phyloP scores from a whole-genome alignment of 2,113 vertebrate species.

The Engystomops pustulosus region DNA sequence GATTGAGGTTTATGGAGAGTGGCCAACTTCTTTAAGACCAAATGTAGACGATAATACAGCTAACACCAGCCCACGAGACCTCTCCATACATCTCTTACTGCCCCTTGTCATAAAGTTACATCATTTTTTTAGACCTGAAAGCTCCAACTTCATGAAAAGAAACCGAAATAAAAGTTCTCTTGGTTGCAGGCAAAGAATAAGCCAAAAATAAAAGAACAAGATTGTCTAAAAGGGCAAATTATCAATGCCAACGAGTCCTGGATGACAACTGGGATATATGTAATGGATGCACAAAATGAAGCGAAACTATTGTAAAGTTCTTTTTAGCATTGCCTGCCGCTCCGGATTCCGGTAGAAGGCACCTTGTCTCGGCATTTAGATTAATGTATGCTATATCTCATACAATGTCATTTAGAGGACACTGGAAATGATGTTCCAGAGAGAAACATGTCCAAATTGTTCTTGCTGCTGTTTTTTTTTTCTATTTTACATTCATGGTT shows the following conservation, averaged over 20 bases:
- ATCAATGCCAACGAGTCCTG: background rate
- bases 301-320: background rate
- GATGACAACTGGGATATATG: background rate
- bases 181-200: background rate
- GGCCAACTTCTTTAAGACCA: too few species aligned
- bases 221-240: background rate
- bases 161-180: background rate
- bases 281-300: conserved; percentile 19
- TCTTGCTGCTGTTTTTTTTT: conserved; percentile 19
- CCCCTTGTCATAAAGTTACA: too few species aligned
- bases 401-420: conserved; percentile 33
- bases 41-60: too few species aligned
- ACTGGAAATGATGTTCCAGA: conserved; percentile 33
- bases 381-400: conserved; percentile 37
- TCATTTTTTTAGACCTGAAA: background rate
- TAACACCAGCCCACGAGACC: too few species aligned
- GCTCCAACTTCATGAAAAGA: background rate
- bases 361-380: conserved; percentile 28
- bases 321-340: background rate
- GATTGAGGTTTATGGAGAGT: too few species aligned
- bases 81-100: too few species aligned
- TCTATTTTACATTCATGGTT: background rate
- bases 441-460: conserved; percentile 20
- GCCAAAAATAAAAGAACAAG: background rate
- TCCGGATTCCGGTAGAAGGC: conserved; percentile 10